Base-by-base conservation (phyloP, 2,888 invertebrate species). In the Listrodromus nycthemerus region DNA sequence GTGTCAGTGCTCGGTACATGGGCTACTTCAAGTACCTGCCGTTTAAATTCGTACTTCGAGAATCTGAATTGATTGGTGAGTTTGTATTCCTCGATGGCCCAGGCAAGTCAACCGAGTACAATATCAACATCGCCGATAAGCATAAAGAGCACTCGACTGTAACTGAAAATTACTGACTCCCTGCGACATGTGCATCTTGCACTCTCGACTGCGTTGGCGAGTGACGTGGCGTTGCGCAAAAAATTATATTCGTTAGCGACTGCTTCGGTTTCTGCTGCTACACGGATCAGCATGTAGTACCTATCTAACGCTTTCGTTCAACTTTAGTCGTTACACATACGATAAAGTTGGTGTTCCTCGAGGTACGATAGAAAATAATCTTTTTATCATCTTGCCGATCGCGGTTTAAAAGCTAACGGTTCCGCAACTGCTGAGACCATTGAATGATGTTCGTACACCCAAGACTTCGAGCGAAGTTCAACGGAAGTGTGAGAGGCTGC, bases 181-280 rank as follows among this genome's bases (percentile, higher is more conserved):
- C 16, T 66, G 24, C 27, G 24, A 61, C 52, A 48, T 63, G 69
- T 61, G 41, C 16, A 65, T 63, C 19, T 61, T 58, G 30, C 48
- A 78, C 73, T 37, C 67, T 80, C 74, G 77, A 66, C 77, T 10
- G 80, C 30, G 65, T 70, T 63, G 55, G 50, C 78, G 58, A 10
- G 55, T 81, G 84, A 84, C 80, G 80, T 69, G 30, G 80, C 27
- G 84, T 84, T 84, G 80, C 84, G 84, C 71, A 84, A 84, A 84
- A 78, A 84, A 84, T 84, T 84, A 84, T 80, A 74, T 78, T 78
- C 52, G 74, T 84, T 84, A 84, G 84, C 84, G 70, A 63, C 55
- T 55, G 58, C 58, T 71, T 65, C n/a, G 21, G 52, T 79, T 79
- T 77, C 76, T 80, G 61, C 76, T 65, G n/a, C 37, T 41, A 24